Evolutionary conservation across 2,888 invertebrate genomes (phyloP), one percentile per base, ranked within the genome.

Genomic region (Parapristionchus giblindavisi): DNA sequence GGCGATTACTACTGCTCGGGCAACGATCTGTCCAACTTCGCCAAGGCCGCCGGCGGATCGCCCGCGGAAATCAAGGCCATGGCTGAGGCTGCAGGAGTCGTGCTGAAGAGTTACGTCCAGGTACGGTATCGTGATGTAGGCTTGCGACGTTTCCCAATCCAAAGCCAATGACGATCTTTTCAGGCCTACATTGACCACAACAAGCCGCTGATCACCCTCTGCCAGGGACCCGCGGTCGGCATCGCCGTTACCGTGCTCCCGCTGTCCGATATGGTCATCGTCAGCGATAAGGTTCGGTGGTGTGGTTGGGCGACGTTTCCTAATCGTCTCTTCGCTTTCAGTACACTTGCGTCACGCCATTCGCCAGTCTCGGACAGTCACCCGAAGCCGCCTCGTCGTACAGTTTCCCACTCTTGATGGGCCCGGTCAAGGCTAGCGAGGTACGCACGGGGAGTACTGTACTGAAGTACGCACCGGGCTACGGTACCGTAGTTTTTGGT

Each of bases 221-320:
- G 97, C 0, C 96, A 98, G 91, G 98, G 98, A 1, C 96, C 96
- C 56, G 94, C 95, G 21, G 92, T 97, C 82, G 98, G 98, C 36
- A 92, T 98, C 82, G 93, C 93, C 56, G 93, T 93, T 3, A 97
- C 97, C 0, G 92, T 93, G 14, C 90, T 94, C 70, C 74, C 75
- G 2, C 90, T 97, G 1, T 95, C 93, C 90, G 97, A 98, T 90
- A 90, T 94, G 76, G 93, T 95, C 8, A 94, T 94, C 90, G 93
- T 94, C 73, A 91, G 92, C n/a, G 93, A 95, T 82, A 92, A 90
- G 89, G 85, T 78, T 17, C 38, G 8, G 43, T 8, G 43, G 43
- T 14, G 43, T 43, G 43, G 43, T 17, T 43, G 43, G 8, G 43
- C 43, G 43, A 43, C 17, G 8, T 43, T 8, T 14, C 17, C 17